A percentile compares a stretch with the other conserved stretches of the same genome.
Evolutionary conservation across 2,797 vertebrate genomes (phyloP).

Genomic region (Dermochelys coriacea): DNA sequence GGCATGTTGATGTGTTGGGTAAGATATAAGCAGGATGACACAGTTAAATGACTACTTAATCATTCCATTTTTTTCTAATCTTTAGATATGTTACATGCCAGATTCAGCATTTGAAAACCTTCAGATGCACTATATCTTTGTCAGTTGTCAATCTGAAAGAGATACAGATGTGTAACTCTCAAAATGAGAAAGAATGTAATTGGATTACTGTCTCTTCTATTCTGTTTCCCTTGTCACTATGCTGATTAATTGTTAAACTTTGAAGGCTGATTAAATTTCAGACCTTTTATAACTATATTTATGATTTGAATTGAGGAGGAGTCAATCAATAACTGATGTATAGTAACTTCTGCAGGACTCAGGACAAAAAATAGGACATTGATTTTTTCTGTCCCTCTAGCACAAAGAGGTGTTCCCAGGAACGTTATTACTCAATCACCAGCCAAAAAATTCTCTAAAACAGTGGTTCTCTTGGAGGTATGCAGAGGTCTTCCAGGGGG

Average conservation of each 20-base stretch:
- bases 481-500: too few species aligned
- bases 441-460: neutral
- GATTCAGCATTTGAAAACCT: neutral
- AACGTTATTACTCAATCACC: too few species aligned
- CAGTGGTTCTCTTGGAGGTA: too few species aligned
- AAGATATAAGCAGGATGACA: neutral
- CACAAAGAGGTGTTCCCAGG: neutral
- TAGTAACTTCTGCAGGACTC: neutral
- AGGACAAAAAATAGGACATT: neutral
- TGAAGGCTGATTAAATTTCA: neutral
- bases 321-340: neutral
- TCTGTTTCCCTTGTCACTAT: neutral
- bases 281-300: neutral
- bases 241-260: neutral
- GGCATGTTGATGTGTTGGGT: neutral
- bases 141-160: neutral
- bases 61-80: neutral
- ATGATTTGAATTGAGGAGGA: neutral
- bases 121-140: neutral
- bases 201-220: neutral
- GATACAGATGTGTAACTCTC: neutral
- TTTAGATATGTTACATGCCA: too few species aligned
- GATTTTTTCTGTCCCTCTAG: neutral
- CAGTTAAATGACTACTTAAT: neutral
- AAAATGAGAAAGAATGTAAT: neutral